A percentile compares a stretch with the other conserved stretches of the same genome.
Evolutionary conservation across 2,113 vertebrate species (phyloP).

Genomic region (Coregonus clupeaformis): DNA sequence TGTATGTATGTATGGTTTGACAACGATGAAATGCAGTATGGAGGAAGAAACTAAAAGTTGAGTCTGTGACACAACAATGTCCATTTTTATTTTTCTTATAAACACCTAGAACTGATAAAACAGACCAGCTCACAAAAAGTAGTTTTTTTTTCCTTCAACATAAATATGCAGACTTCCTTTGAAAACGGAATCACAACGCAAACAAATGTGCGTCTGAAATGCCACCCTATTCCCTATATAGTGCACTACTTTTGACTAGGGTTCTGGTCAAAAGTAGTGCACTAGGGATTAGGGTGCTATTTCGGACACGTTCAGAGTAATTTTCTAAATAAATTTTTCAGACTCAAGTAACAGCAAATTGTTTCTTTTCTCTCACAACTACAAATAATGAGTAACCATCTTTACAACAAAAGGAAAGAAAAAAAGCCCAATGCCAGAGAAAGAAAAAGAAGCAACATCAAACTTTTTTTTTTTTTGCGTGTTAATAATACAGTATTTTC

Average conservation of each 20-base stretch:
- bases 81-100: slow-evolving; percentile 55
- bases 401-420: slow-evolving; percentile 42
- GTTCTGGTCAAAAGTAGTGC: too few species aligned
- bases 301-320: neutral
- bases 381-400: slow-evolving; percentile 25
- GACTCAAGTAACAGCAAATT: slow-evolving; percentile 32
- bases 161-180: slow-evolving; percentile 55
- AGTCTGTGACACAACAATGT: neutral
- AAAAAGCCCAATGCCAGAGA: slow-evolving; percentile 12
- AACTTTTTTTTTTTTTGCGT: too few species aligned
- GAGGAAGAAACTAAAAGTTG: too few species aligned
- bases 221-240: too few species aligned
- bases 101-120: slow-evolving; percentile 59
- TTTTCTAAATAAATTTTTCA: slow-evolving; percentile 35
- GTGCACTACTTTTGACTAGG: too few species aligned
- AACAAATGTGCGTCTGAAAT: slow-evolving; percentile 16
- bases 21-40: too few species aligned
- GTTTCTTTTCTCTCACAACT: slow-evolving; percentile 1
- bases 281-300: too few species aligned
- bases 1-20: too few species aligned
- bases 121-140: slow-evolving; percentile 59
- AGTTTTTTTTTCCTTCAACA: neutral
- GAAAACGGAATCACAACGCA: slow-evolving; percentile 53
- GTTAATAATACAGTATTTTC: slow-evolving; percentile 80
- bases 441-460: neutral